Percentiles rank a stretch among this genome's conserved stretches.
Conservation (phyloP, 2,797 vertebrate species). For the Coccyzus lansbergi region DNA sequence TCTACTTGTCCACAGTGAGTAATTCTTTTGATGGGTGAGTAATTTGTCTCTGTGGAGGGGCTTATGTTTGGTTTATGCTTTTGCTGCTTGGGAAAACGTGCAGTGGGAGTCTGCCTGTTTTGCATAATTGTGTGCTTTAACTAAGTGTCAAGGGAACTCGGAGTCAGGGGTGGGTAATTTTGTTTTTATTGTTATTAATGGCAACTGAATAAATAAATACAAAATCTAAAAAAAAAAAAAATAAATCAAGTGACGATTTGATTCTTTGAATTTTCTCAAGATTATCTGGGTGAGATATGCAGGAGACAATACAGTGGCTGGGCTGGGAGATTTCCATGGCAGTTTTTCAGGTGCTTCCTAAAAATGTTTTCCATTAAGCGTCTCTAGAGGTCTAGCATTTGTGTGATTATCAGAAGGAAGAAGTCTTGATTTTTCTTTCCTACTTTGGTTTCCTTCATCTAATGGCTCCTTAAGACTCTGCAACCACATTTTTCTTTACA, state of each 20-base stretch:
- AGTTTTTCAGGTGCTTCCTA: constrained; percentile 51
- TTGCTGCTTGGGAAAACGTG: neutral
- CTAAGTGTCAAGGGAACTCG: neutral
- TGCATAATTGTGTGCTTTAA: constrained; percentile 2
- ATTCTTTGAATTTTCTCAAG: neutral
- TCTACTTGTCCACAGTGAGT: constrained; percentile 2
- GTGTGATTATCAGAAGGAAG: neutral
- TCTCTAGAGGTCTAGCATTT: neutral
- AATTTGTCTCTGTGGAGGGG: constrained; percentile 18
- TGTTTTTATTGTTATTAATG: constrained; percentile 1
- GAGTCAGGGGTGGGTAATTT: neutral
- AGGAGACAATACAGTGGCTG: neutral
- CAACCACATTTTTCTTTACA: neutral
- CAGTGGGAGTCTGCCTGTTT: neutral
- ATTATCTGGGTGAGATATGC: neutral
- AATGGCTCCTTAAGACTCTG: neutral
- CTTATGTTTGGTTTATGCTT: constrained; percentile 7
- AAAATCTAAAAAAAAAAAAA: neutral
- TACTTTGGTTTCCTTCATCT: constrained; percentile 18
- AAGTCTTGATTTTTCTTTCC: neutral
- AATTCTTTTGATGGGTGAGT: constrained; percentile 26
- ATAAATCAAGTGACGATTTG: neutral
- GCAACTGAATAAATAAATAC: neutral
- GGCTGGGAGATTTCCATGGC: neutral
- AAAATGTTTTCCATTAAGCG: constrained; percentile 25